phyloP scores from a whole-genome alignment of 2,888 invertebrate species.

The Anagyrus pseudococci region DNA sequence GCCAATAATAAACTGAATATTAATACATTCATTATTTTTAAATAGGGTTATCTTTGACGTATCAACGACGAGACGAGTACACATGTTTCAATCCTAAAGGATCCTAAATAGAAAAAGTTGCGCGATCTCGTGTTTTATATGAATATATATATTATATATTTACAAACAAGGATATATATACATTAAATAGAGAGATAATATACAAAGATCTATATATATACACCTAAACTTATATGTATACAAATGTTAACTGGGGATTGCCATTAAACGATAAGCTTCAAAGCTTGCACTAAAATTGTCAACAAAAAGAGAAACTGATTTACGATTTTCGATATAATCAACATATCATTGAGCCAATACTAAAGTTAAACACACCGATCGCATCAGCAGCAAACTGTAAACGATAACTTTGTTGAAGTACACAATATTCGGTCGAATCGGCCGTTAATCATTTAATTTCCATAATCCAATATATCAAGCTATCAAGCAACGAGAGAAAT shows the following conservation, averaged over 20 bases:
- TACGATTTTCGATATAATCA: constrained; percentile 36
- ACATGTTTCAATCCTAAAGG: constrained; percentile 29
- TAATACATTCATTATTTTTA: constrained; percentile 12
- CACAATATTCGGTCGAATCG: not conserved
- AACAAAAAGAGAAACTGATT: constrained; percentile 23
- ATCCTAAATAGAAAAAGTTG: constrained; percentile 25
- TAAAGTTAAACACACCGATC: constrained; percentile 16
- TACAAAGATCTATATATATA: constrained; percentile 29
- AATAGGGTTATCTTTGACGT: constrained; percentile 30
- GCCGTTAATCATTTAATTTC: not conserved
- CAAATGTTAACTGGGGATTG: constrained; percentile 32
- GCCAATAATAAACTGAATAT: not conserved
- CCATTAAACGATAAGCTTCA: constrained; percentile 21
- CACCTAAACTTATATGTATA: constrained; percentile 12
- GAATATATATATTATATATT: constrained; percentile 32
- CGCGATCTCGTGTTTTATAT: constrained; percentile 38
- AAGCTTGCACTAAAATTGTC: constrained; percentile 12
- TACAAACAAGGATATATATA: constrained; percentile 24
- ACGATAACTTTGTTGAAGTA: too few species aligned
- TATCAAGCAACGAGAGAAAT: not conserved
- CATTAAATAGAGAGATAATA: constrained; percentile 23
- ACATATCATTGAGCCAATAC: constrained; percentile 33
- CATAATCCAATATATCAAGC: not conserved
- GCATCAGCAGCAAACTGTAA: too few species aligned
- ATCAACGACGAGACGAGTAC: constrained; percentile 33